A percentile compares a stretch with the other conserved stretches of the same genome.
Evolutionary conservation across 1,140 invertebrate genomes (phyloP).

Genomic region (Leptoteleia sp.): DNA sequence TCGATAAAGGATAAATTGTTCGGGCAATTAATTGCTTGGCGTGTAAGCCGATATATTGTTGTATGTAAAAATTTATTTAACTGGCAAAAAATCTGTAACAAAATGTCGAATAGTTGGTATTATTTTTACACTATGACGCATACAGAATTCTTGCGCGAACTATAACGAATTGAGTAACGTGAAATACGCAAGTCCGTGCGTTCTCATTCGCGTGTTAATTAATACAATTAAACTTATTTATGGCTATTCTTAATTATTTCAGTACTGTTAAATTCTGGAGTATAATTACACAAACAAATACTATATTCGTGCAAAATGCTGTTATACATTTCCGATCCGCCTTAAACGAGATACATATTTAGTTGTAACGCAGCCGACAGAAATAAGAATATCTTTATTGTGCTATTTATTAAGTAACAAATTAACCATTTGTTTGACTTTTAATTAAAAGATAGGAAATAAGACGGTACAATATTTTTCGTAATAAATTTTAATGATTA

Average conservation of each 20-base stretch:
- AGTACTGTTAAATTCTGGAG: constrained; percentile 47
- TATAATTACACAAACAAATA: constrained; percentile 45
- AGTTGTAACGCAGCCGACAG: constrained; percentile 19
- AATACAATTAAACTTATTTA: constrained; percentile 60
- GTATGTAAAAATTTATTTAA: constrained; percentile 40
- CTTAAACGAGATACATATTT: constrained; percentile 23
- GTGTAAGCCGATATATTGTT: too few species aligned
- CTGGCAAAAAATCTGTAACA: constrained; percentile 26
- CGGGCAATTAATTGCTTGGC: too few species aligned
- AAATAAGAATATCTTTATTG: constrained; percentile 29
- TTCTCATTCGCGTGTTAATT: constrained; percentile 53
- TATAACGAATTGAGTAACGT: constrained; percentile 32
- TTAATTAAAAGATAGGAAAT: background rate
- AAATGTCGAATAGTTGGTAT: constrained; percentile 15
- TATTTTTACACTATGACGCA: constrained; percentile 30
- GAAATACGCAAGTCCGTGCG: constrained; percentile 24
- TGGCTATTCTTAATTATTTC: constrained; percentile 54
- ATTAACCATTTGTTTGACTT: background rate
- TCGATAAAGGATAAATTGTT: too few species aligned
- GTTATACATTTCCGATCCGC: constrained; percentile 33
- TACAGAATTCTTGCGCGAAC: constrained; percentile 12
- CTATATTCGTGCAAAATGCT: constrained; percentile 38
- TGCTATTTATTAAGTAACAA: background rate
- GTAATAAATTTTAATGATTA: too few species aligned
- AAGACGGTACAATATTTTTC: too few species aligned